Percentiles rank a stretch among this genome's conserved stretches.
These are phyloP conservation scores for Syngnathus acus DNA, from an alignment of 2,797 vertebrate species.

Conservation along the genomic window DNA sequence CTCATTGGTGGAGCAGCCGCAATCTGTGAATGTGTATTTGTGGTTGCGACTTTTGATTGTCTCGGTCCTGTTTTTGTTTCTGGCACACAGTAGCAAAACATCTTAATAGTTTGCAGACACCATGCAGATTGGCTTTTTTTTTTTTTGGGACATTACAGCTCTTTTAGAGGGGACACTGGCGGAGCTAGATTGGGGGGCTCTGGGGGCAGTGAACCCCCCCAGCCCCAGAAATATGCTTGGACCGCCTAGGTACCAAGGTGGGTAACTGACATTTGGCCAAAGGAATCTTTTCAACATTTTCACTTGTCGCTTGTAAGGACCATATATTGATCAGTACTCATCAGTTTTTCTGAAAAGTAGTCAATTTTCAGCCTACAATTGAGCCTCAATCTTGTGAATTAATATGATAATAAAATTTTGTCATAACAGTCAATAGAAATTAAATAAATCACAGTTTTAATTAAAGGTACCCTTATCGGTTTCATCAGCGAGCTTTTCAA, in stretches of 20 bases:
- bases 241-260: too few species aligned
- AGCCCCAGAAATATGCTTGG: too few species aligned
- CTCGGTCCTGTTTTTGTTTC: background rate
- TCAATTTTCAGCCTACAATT: background rate
- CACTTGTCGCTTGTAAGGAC: too few species aligned
- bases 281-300: too few species aligned
- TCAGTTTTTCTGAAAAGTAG: background rate
- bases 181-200: too few species aligned
- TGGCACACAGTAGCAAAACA: background rate
- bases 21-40: background rate
- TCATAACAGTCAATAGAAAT: background rate
- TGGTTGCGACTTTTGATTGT: background rate
- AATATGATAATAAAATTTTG: background rate
- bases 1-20: conserved; percentile 6
- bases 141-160: background rate
- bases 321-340: too few species aligned
- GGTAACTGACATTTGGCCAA: too few species aligned
- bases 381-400: background rate
- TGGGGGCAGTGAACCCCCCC: too few species aligned
- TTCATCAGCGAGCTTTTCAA: background rate
- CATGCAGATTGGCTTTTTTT: background rate
- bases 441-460: background rate
- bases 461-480: background rate
- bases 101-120: background rate
- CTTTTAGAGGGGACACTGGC: too few species aligned